These are phyloP conservation scores for Micropterix aruncella DNA, from an alignment of 2,888 invertebrate species.

Conservation along the genomic window DNA sequence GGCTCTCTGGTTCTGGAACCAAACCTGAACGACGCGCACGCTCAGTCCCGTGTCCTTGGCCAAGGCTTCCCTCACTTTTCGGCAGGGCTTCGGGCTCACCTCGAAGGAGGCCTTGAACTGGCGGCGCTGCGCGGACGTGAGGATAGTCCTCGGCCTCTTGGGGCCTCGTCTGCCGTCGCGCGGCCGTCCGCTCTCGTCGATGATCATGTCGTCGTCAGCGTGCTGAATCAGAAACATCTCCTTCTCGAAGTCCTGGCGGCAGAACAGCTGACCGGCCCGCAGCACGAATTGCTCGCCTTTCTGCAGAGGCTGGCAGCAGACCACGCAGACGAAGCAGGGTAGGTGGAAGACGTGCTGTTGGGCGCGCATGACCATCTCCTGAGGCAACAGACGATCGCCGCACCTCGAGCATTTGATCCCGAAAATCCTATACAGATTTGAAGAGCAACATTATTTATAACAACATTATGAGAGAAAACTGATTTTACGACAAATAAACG, in stretches of 20 bases:
- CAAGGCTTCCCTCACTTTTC: constrained; percentile 92
- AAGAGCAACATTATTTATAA: too few species aligned
- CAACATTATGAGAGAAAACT: too few species aligned
- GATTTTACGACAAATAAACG: too few species aligned
- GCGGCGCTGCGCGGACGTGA: constrained; percentile 92
- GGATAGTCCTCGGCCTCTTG: constrained; percentile 91
- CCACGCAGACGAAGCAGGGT: constrained; percentile 89
- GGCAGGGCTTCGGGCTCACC: constrained; percentile 89
- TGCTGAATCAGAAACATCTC: constrained; percentile 82
- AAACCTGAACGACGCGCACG: constrained; percentile 96
- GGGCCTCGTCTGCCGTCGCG: constrained; percentile 82
- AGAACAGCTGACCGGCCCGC: constrained; percentile 86
- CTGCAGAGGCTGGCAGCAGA: constrained; percentile 86
- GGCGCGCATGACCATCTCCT: constrained; percentile 94
- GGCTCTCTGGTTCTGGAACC: constrained; percentile 97
- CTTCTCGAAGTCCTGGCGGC: constrained; percentile 90
- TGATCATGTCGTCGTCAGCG: constrained; percentile 55
- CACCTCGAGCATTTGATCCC: constrained; percentile 92
- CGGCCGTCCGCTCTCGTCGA: constrained; percentile 55
- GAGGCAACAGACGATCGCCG: constrained; percentile 75
- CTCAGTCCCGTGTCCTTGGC: constrained; percentile 99
- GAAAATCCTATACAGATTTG: constrained; percentile 76
- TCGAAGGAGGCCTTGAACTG: constrained; percentile 99
- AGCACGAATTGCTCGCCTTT: constrained; percentile 94
- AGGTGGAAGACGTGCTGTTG: constrained; percentile 87